Conservation (phyloP, 2,797 vertebrate species). For the Gymnodraco acuticeps region DNA sequence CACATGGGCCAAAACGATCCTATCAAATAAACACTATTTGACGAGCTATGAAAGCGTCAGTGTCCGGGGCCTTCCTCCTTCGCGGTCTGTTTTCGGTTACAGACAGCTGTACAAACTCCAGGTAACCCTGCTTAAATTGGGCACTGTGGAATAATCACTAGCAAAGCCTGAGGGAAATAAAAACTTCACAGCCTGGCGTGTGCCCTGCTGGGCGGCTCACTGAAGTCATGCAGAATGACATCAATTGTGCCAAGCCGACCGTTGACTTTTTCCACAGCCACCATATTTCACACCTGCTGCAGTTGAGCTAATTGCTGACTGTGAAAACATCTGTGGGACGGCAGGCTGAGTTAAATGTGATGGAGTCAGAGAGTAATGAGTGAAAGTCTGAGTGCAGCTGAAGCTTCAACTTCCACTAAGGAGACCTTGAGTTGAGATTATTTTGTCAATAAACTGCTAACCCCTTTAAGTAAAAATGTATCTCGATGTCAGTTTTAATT, state of each 20-base stretch:
- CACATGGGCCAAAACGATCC: conserved; percentile 55
- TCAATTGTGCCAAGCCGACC: conserved; percentile 58
- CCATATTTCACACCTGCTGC: conserved; percentile 63
- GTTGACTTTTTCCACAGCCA: conserved; percentile 66
- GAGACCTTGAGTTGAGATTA: neutral
- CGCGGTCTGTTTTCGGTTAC: conserved; percentile 72
- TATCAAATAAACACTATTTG: conserved; percentile 79
- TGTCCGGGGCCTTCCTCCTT: conserved; percentile 43
- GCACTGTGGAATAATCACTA: conserved; percentile 69
- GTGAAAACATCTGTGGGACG: conserved; percentile 43
- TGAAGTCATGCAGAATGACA: conserved; percentile 73
- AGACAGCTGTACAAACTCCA: conserved; percentile 76
- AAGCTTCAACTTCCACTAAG: neutral
- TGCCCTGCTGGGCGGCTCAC: conserved; percentile 51
- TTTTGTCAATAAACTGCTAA: neutral
- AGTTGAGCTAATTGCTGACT: conserved; percentile 47
- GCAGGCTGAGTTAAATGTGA: conserved; percentile 17
- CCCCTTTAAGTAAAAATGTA: neutral
- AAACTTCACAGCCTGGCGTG: conserved; percentile 65
- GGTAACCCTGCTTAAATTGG: conserved; percentile 70
- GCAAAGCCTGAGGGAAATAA: conserved; percentile 66
- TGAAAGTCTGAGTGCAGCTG: conserved; percentile 22
- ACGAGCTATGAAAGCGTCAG: conserved; percentile 60
- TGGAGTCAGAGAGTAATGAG: conserved; percentile 19
- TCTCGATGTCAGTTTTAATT: neutral